phyloP scores from a whole-genome alignment of 2,888 invertebrate species.

The Halocaridina rubra region DNA sequence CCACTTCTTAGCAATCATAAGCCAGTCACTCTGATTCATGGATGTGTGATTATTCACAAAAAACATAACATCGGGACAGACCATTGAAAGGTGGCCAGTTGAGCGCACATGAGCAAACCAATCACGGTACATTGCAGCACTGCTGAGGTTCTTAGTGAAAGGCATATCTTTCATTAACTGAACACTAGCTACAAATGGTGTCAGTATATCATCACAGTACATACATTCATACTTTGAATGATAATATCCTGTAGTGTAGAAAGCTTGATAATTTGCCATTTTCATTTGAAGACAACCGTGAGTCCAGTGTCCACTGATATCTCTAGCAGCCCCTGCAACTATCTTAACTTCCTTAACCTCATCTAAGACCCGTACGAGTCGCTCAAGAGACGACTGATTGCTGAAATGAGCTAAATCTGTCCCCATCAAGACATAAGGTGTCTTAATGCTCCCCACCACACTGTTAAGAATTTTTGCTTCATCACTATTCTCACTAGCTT shows the following conservation, averaged over 20 bases:
- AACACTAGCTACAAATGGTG: conserved; percentile 66
- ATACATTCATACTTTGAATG: conserved; percentile 66
- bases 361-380: conserved; percentile 26
- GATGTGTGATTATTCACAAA: conserved; percentile 48
- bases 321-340: conserved; percentile 39
- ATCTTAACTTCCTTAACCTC: conserved; percentile 10
- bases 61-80: conserved; percentile 67
- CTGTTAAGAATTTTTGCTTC: conserved; percentile 18
- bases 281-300: conserved; percentile 66
- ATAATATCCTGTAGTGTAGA: conserved; percentile 66
- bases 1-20: conserved; percentile 5
- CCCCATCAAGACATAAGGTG: conserved; percentile 26
- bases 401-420: conserved; percentile 4
- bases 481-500: background rate
- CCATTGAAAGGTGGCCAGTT: conserved; percentile 61
- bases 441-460: background rate
- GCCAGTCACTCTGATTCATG: background rate
- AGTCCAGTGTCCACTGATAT: conserved; percentile 65
- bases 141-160: conserved; percentile 63
- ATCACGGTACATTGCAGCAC: conserved; percentile 65
- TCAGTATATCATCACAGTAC: conserved; percentile 66
- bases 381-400: conserved; percentile 32
- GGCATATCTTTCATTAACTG: conserved; percentile 53
- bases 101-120: conserved; percentile 66
- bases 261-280: conserved; percentile 65